Base-by-base conservation (phyloP, 2,113 vertebrate species). In the Caretta caretta region DNA sequence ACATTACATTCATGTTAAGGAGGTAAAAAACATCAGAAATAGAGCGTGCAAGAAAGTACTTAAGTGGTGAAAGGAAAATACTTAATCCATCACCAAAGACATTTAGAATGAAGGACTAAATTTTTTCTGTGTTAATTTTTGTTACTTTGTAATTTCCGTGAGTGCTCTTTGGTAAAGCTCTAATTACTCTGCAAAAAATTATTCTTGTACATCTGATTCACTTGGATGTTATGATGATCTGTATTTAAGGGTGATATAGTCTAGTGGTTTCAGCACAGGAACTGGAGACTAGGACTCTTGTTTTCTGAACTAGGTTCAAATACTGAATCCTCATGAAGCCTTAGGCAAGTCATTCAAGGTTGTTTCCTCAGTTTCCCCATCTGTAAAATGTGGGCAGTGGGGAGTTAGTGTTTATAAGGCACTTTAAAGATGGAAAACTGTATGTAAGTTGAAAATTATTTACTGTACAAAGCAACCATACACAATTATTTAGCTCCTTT, bases 111-210 rank as follows among this genome's bases (percentile, higher is more conserved):
- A 72, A 95, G 86, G 59, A 57, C 54, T 94, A 86, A 85, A 88
- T 92, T 95, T 92, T 89, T 87, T 96, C 85, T 53, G 46, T 80
- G 57, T 95, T 96, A 97, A 97, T 96, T 97, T 97, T 97, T 96
- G 90, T 90, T 94, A 51, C 53, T 88, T 84, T 91, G 22, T 92
- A 95, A 92, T 92, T 89, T 87, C 90, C 88, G 51, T 54, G 87
- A 97, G 69, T 91, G 62, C 90, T 95, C 90, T 86, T 90, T 25
- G 76, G 62, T 93, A 53, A 97, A 84, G 87, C 88, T 59, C 91
- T 95, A 94, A 96, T 93, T 96, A 95, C 56, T 92, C 38, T 85
- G 79, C 86, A 91, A 76, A 62, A 95, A 97, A 84, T 93, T 97
- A 94, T 90, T 96, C 90, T 78, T 95, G 96, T 97, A 87, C 97